These are phyloP conservation scores for Serranus cabrilla DNA, from an alignment of 2,797 vertebrate species.

Conservation along the genomic window DNA sequence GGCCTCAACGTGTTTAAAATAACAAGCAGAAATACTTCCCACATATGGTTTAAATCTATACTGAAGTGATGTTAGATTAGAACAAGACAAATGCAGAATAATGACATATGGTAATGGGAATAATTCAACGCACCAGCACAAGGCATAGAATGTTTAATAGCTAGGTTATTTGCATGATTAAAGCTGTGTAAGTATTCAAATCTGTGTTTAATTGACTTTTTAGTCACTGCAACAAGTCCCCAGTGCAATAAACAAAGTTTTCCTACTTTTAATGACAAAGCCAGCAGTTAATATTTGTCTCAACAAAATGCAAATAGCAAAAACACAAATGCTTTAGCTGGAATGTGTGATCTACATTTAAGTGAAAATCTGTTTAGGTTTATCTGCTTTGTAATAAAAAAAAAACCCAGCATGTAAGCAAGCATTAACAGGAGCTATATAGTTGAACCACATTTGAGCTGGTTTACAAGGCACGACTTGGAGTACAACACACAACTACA, in stretches of 20 bases:
- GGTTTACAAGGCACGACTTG: slow-evolving; percentile 76
- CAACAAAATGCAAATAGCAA: slow-evolving; percentile 32
- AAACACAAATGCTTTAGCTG: slow-evolving; percentile 12
- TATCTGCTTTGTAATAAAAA: slow-evolving; percentile 21
- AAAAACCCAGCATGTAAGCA: slow-evolving; percentile 36
- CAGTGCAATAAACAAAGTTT: slow-evolving; percentile 47
- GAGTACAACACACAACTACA: slow-evolving; percentile 72
- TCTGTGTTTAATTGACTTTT: slow-evolving; percentile 46
- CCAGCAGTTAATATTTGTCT: slow-evolving; percentile 24
- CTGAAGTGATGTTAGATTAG: slow-evolving; percentile 15
- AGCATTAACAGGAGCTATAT: slow-evolving; percentile 50
- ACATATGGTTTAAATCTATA: slow-evolving; percentile 21
- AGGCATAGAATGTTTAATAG: slow-evolving; percentile 37
- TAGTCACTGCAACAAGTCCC: slow-evolving; percentile 38
- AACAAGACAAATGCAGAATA: slow-evolving; percentile 30
- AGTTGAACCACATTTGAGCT: slow-evolving; percentile 70
- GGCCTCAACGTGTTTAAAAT: slow-evolving; percentile 1
- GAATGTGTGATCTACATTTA: slow-evolving; percentile 3
- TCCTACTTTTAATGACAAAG: slow-evolving; percentile 27
- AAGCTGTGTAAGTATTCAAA: slow-evolving; percentile 47
- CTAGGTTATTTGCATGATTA: slow-evolving; percentile 45
- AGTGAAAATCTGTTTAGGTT: slow-evolving; percentile 9
- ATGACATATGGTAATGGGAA: slow-evolving; percentile 23
- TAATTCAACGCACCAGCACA: slow-evolving; percentile 14
- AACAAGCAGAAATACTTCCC: slow-evolving; percentile 21